Evolutionary conservation across 2,113 vertebrate genomes (phyloP).

Genomic region (Phaetusa simplex): DNA sequence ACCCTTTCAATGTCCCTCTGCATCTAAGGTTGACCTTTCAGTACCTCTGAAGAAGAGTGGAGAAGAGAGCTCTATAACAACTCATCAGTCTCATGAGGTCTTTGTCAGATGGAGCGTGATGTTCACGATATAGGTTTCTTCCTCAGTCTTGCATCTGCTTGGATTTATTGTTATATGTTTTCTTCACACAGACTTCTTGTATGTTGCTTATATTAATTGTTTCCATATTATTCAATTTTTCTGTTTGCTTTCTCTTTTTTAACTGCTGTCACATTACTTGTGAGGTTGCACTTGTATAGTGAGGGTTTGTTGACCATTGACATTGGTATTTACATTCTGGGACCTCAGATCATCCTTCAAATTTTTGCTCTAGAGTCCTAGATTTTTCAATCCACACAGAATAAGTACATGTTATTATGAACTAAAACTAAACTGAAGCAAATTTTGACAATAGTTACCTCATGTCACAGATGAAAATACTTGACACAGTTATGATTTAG

Average conservation of each 20-base stretch:
- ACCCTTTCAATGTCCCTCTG: background rate
- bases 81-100: background rate
- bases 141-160: background rate
- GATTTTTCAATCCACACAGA: background rate
- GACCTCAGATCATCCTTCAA: background rate
- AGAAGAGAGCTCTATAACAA: background rate
- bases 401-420: background rate
- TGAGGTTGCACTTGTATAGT: background rate
- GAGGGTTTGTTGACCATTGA: background rate
- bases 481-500: background rate
- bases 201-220: background rate
- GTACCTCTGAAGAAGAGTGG: background rate
- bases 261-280: background rate
- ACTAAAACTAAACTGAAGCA: background rate
- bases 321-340: background rate
- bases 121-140: background rate
- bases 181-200: background rate
- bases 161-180: background rate
- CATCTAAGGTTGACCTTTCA: background rate
- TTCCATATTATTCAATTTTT: background rate
- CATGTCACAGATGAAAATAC: background rate
- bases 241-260: background rate
- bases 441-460: background rate
- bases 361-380: background rate
- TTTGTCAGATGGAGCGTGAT: background rate